These are phyloP conservation scores for Monarcha castaneiventris DNA, from an alignment of 2,113 vertebrate genomes.

Conservation along the genomic window DNA sequence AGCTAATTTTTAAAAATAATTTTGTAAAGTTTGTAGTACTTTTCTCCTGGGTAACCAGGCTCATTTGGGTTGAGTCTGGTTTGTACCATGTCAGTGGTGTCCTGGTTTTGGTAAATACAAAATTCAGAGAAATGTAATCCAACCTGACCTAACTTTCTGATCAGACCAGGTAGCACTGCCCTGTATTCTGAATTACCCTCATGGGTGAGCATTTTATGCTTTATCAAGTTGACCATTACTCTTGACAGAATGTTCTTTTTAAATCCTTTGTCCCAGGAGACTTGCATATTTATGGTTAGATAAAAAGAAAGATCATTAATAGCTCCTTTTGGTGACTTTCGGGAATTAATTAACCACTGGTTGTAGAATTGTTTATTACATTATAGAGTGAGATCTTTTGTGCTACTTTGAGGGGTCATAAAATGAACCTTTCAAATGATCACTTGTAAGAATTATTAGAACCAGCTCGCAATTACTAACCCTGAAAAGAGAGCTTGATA, in stretches of 20 bases:
- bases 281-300: constrained; percentile 42
- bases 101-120: neutral
- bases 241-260: constrained; percentile 47
- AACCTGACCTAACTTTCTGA: constrained; percentile 8
- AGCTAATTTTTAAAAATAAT: neutral
- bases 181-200: constrained; percentile 23
- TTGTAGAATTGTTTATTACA: constrained; percentile 68
- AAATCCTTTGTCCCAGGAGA: constrained; percentile 48
- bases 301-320: constrained; percentile 66
- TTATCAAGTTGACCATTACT: constrained; percentile 35
- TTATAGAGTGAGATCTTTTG: constrained; percentile 59
- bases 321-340: constrained; percentile 47
- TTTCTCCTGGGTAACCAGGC: neutral
- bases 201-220: constrained; percentile 29
- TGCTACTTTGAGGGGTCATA: constrained; percentile 66
- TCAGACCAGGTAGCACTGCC: constrained; percentile 24
- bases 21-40: neutral
- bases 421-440: constrained; percentile 69
- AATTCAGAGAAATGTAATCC: neutral
- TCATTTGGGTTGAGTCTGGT: neutral
- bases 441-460: constrained; percentile 58
- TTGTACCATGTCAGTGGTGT: neutral
- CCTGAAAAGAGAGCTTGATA: constrained; percentile 31
- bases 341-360: constrained; percentile 70
- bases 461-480: constrained; percentile 49